phyloP scores from a whole-genome alignment of 2,888 invertebrate species.

The Drosophila kambysellisi region DNA sequence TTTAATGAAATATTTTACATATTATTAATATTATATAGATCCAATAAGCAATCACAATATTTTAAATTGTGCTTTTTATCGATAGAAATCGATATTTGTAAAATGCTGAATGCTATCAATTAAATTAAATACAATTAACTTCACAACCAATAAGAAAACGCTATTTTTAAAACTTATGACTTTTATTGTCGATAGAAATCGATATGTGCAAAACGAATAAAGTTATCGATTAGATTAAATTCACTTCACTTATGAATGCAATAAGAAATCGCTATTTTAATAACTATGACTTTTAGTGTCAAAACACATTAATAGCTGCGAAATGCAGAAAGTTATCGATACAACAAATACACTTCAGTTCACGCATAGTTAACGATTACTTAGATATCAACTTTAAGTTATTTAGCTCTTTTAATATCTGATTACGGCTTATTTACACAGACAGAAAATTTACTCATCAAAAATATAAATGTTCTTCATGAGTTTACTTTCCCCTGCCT shows the following conservation, averaged over 20 bases:
- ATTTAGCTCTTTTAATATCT: not conserved
- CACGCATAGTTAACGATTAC: not conserved
- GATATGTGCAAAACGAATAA: no score
- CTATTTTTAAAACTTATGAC: fast-evolving
- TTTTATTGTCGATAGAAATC: not conserved
- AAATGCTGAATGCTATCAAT: not conserved
- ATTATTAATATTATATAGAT: not conserved
- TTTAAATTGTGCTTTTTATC: fast-evolving
- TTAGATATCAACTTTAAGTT: not conserved
- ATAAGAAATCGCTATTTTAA: no score
- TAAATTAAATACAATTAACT: not conserved
- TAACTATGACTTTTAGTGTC: no score
- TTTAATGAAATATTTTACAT: no score
- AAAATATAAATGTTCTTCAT: not conserved
- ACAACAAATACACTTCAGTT: not conserved
- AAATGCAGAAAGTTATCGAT: not conserved
- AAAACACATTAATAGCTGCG: not conserved
- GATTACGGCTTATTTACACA: not conserved
- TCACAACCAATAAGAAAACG: not conserved
- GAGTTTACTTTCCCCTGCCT: not conserved
- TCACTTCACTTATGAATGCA: not conserved
- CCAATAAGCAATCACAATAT: fast-evolving
- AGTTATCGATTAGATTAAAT: not conserved
- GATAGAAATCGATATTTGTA: not conserved
- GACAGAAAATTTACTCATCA: not conserved